Conservation (phyloP, 2,113 vertebrate genomes). For the Podarcis raffonei region DNA sequence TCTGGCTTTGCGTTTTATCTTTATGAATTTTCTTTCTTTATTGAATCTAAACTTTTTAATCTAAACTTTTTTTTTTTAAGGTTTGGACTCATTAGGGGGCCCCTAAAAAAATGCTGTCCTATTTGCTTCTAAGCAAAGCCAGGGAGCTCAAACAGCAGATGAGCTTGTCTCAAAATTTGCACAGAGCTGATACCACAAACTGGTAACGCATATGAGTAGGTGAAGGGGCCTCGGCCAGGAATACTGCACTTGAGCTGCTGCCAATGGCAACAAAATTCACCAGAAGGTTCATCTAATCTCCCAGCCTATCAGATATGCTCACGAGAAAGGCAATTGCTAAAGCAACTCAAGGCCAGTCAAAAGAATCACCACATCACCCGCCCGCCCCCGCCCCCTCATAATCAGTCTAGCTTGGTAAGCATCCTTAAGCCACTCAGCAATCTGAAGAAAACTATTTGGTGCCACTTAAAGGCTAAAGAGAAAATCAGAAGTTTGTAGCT, state of each 20-base stretch:
- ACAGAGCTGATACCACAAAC: not conserved
- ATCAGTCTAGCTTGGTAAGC: not conserved
- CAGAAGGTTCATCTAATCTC: not conserved
- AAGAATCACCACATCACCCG: not conserved
- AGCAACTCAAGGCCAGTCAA: not conserved
- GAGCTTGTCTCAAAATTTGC: not conserved
- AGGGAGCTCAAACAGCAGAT: not conserved
- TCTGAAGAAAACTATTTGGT: not conserved
- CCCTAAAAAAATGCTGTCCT: no score
- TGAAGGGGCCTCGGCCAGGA: no score
- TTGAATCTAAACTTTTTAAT: no score
- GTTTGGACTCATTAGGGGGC: no score
- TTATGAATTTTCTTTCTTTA: no score
- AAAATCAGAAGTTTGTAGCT: no score
- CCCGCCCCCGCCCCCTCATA: not conserved
- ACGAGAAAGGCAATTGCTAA: not conserved
- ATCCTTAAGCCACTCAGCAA: not conserved
- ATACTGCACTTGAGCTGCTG: not conserved
- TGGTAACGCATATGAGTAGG: no score
- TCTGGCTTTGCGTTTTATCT: no score
- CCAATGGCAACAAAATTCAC: not conserved
- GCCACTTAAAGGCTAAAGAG: no score
- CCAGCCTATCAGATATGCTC: not conserved
- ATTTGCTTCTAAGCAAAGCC: not conserved
- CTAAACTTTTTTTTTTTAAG: no score